These are phyloP conservation scores for Antedon mediterranea DNA, from an alignment of 53 echinoderm and acorn worm genomes.

Conservation along the genomic window DNA sequence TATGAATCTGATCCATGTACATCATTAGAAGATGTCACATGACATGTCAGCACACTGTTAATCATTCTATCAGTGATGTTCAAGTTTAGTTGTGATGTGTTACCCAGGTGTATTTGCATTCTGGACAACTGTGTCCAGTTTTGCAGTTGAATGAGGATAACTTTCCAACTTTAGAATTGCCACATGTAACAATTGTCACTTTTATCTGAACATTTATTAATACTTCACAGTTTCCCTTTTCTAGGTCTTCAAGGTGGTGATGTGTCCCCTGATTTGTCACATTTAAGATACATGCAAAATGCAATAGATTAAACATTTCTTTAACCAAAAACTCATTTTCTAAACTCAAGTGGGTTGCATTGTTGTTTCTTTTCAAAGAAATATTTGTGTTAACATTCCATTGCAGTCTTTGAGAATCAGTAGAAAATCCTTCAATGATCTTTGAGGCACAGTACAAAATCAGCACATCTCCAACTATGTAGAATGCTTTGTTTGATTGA, in stretches of 20 bases:
- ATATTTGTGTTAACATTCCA: neutral
- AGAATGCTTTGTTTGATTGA: neutral
- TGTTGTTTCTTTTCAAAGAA: neutral
- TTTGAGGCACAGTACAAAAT: neutral
- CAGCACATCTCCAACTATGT: neutral
- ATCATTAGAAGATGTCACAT: neutral
- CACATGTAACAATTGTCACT: neutral
- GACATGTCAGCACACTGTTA: neutral
- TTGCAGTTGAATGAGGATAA: neutral
- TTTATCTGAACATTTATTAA: neutral
- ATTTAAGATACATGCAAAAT: neutral
- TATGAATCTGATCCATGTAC: neutral
- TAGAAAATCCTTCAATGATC: neutral
- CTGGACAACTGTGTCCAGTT: neutral
- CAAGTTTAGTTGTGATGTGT: neutral
- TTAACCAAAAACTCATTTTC: neutral
- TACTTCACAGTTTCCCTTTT: neutral
- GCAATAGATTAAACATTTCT: neutral
- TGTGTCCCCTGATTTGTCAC: neutral
- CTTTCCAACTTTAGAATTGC: neutral
- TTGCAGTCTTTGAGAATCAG: neutral
- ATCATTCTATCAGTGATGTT: neutral
- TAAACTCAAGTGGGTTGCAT: neutral
- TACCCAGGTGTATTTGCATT: neutral
- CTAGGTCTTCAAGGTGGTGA: neutral